These are phyloP conservation scores for Dolichallabes microphthalmus DNA, from an alignment of 2,113 vertebrate species.

Conservation along the genomic window DNA sequence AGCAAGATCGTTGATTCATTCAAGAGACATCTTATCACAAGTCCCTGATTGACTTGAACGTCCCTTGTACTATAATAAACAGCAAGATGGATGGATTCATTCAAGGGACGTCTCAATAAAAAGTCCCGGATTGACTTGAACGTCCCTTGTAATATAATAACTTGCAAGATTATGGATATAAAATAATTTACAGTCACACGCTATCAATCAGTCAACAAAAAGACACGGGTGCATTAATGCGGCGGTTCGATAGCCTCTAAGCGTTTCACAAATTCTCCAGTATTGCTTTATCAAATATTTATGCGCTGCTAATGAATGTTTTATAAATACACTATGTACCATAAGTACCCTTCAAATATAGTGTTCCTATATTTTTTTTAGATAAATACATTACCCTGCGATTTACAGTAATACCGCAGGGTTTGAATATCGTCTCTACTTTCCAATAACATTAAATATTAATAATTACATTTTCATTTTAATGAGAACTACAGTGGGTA, in stretches of 20 bases:
- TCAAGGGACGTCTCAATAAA: no score
- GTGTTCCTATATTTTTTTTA: background rate
- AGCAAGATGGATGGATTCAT: no score
- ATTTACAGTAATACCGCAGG: background rate
- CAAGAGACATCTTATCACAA: no score
- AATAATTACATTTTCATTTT: background rate
- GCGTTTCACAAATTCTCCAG: background rate
- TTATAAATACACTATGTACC: background rate
- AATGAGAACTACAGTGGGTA: background rate
- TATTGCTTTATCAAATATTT: background rate
- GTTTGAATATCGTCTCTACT: background rate
- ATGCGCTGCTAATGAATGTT: background rate
- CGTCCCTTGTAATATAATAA: background rate
- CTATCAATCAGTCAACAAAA: background rate
- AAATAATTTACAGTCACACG: background rate
- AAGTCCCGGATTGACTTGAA: no score
- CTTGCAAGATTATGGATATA: background rate
- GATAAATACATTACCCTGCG: background rate
- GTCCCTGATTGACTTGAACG: no score
- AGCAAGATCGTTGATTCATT: no score
- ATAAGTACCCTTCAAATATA: background rate
- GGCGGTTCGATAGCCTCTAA: background rate
- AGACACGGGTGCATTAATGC: background rate
- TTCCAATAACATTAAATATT: background rate
- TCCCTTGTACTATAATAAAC: no score